Evolutionary conservation across 1,140 invertebrate species (phyloP), one percentile per base, ranked within the genome.

Genomic region (Ephestia elutella): DNA sequence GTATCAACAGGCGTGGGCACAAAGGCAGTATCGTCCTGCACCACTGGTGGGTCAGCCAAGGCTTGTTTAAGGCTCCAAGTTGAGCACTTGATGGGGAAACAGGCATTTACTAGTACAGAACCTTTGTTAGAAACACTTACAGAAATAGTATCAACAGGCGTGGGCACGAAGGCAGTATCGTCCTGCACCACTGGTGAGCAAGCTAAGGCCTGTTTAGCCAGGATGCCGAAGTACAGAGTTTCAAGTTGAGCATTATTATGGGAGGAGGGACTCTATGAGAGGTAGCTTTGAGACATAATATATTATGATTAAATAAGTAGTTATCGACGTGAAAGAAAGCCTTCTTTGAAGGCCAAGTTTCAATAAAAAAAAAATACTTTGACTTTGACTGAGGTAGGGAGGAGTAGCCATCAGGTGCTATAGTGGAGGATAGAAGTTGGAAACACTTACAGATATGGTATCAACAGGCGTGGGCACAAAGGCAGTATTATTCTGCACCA

Each of bases 151-250:
- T 99, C 97, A 13, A 99, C 96, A 0, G 97, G 97, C 20, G 93
- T 94, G 0, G 98, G 98, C 17, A 99, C 97, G 89, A 99, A 99
- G 0, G 96, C 96, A 0, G 93, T 94, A 77, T 98, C 96, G 74
- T 98, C 97, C 77, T 96, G 93, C 8, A 97, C 93, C 0, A 94
- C 89, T 83, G 96, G 94, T 0, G 98, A 98, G 0, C 98, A 98
- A 54, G 95, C 94, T 7, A 99, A 82, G 0, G 98, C 92, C 19
- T 94, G 93, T 80, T 99, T 99, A 64, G 93, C 92, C 65, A 99
- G 91, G 78, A 99, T 98, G 0, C 99, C 99, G 87, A 99, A 99
- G 81, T 97, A 97, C 98, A 99, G 0, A 98, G 98, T 82, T 99
- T 97, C 49, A 99, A 90, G 25, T 93, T 94, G 0, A 99, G 89